Evolutionary conservation across 2,113 vertebrate species (phyloP).

Genomic region (Etheostoma cragini): DNA sequence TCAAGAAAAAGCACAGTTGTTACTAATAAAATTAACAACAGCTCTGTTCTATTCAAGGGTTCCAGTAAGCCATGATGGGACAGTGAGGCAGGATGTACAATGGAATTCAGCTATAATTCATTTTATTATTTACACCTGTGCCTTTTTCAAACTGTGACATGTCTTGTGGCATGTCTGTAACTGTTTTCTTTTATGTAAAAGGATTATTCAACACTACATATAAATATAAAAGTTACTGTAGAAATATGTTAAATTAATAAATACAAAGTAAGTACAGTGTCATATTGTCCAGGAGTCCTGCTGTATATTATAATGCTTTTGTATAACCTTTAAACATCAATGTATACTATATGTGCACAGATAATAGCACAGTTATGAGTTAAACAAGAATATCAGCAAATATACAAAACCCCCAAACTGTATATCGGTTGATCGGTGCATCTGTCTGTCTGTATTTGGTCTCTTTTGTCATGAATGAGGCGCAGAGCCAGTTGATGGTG

Average conservation of each 20-base stretch:
- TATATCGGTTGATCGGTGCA: not conserved
- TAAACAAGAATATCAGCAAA: not conserved
- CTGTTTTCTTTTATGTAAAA: not conserved
- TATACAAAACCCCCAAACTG: not conserved
- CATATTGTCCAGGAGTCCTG: not conserved
- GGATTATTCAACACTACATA: not conserved
- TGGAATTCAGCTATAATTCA: not conserved
- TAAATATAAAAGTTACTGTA: no score
- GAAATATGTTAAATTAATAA: not conserved
- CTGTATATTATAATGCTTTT: not conserved
- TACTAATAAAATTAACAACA: no score
- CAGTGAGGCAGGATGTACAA: no score
- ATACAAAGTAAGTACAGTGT: not conserved
- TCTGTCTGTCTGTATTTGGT: not conserved
- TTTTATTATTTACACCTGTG: not conserved
- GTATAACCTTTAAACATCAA: no score
- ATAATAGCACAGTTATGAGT: not conserved
- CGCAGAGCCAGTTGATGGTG: constrained; percentile 48
- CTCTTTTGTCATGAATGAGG: constrained; percentile 14
- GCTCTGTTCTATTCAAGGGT: no score
- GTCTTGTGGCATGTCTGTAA: no score
- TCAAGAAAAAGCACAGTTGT: not conserved
- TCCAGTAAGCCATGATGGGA: no score
- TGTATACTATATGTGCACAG: no score
- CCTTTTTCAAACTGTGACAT: not conserved